phyloP scores from a whole-genome alignment of 2,113 vertebrate species.

The Ailurus styani region DNA sequence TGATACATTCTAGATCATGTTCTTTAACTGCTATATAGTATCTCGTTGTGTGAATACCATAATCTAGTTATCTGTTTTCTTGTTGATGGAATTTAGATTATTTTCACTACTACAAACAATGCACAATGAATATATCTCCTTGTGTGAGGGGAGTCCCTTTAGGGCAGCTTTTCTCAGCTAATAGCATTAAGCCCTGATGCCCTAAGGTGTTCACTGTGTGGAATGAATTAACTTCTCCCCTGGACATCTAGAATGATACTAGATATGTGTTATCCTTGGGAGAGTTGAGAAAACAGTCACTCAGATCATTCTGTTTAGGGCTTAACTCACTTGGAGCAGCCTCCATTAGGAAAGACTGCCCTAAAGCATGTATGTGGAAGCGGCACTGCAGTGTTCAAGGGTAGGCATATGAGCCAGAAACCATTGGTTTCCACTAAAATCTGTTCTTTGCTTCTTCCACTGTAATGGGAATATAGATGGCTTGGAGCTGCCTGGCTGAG shows the following conservation, averaged over 20 bases:
- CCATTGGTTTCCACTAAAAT: background rate
- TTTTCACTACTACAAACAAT: background rate
- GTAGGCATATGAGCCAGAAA: background rate
- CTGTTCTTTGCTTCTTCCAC: background rate
- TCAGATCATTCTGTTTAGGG: background rate
- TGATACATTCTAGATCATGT: background rate
- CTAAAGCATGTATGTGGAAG: background rate
- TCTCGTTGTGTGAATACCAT: background rate
- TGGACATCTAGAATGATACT: background rate
- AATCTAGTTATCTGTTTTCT: background rate
- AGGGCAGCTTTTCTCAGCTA: background rate
- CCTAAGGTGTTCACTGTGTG: background rate
- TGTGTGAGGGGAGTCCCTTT: background rate
- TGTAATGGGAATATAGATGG: background rate
- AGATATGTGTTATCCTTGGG: background rate
- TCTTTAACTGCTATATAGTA: background rate
- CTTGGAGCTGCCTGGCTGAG: background rate
- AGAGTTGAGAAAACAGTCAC: background rate
- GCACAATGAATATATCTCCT: background rate
- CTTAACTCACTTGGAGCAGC: background rate
- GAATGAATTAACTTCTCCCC: background rate
- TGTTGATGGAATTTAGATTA: background rate
- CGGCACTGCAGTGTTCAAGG: background rate
- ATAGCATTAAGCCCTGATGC: background rate
- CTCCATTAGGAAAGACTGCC: background rate